Percentiles rank a stretch among this genome's conserved stretches.
Evolutionary conservation across 1,140 invertebrate genomes (phyloP).

Genomic region (Drosophila chauvacae): DNA sequence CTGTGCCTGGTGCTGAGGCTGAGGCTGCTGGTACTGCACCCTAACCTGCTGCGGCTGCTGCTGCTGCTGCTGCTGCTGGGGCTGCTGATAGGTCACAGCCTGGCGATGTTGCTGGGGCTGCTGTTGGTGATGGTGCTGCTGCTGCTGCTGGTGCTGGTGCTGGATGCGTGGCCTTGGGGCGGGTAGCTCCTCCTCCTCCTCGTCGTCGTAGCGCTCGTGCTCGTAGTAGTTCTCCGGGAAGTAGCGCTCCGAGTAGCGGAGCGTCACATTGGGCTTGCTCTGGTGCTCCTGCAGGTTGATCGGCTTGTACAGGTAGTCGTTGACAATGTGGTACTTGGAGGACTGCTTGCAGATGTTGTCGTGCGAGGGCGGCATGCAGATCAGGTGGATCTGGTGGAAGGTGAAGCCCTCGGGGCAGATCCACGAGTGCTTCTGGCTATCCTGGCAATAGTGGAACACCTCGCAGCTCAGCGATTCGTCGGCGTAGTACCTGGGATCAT

Average conservation of each 20-base stretch:
- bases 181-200: constrained; percentile 86
- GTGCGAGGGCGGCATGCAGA: constrained; percentile 95
- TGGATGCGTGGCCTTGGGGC: constrained; percentile 70
- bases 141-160: constrained; percentile 79
- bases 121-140: constrained; percentile 60
- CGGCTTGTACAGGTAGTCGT: constrained; percentile 96
- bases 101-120: constrained; percentile 38
- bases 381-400: constrained; percentile 96
- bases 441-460: constrained; percentile 97
- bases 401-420: constrained; percentile 96
- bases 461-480: constrained; percentile 95
- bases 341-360: constrained; percentile 96
- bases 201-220: constrained; percentile 87
- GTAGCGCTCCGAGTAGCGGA: constrained; percentile 93
- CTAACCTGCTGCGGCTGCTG: constrained; percentile 39
- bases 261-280: constrained; percentile 90
- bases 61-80: constrained; percentile 54
- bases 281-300: constrained; percentile 92
- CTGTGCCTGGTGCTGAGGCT: constrained; percentile 28
- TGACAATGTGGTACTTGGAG: constrained; percentile 95
- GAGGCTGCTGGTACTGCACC: constrained; percentile 79
- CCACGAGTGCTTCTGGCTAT: constrained; percentile 95
- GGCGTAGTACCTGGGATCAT: constrained; percentile 89
- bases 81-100: constrained; percentile 78
- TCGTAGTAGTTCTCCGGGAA: constrained; percentile 91